Percentiles rank a stretch among this genome's conserved stretches.
phyloP scores from a whole-genome alignment of 2,113 vertebrate species.

The Lipophrys pholis region DNA sequence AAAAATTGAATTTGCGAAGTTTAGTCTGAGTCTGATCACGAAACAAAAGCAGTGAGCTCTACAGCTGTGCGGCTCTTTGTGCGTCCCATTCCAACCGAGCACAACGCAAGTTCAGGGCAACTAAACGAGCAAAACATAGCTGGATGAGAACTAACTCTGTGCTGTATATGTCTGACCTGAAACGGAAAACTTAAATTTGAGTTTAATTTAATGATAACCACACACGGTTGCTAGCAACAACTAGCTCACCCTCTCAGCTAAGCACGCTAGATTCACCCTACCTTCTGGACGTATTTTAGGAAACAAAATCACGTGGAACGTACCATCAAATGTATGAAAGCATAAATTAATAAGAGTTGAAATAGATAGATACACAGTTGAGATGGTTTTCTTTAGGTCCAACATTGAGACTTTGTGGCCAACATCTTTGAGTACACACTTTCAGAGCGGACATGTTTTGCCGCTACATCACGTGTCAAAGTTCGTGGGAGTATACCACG shows the following conservation, averaged over 20 bases:
- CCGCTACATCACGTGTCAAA: slow-evolving; percentile 65
- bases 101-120: background rate
- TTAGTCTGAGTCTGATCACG: background rate
- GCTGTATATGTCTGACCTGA: background rate
- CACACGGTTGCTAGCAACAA: slow-evolving; percentile 1
- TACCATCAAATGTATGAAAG: slow-evolving; percentile 50
- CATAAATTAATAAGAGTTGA: background rate
- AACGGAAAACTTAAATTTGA: background rate
- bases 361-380: background rate
- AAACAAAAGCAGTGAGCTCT: background rate
- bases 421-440: slow-evolving; percentile 28
- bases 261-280: slow-evolving; percentile 46
- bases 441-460: slow-evolving; percentile 60
- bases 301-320: slow-evolving; percentile 9
- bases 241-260: slow-evolving; percentile 13
- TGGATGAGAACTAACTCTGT: background rate
- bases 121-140: background rate
- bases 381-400: background rate
- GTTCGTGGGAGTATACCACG: slow-evolving; percentile 61
- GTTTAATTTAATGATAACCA: background rate
- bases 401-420: slow-evolving; percentile 57
- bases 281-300: background rate
- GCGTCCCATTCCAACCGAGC: background rate
- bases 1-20: background rate
- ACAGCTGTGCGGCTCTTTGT: background rate